phyloP scores from a whole-genome alignment of 1,140 invertebrate genomes.

The Drosophila melanogaster region DNA sequence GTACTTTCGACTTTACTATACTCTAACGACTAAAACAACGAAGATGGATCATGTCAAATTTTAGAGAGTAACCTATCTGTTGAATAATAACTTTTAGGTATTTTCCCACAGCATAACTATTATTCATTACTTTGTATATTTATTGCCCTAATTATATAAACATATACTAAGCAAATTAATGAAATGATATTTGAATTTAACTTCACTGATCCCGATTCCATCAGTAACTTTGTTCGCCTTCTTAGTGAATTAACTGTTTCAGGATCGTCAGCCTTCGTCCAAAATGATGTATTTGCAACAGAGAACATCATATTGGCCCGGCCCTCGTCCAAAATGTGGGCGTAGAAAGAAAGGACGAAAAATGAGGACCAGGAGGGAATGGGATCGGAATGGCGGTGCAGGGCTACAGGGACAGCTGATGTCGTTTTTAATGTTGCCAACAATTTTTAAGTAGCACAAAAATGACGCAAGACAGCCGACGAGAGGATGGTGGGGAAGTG shows the following conservation, averaged over 20 bases:
- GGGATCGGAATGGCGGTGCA: too few relatives aligned
- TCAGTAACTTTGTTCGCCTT: neutral
- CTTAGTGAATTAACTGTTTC: neutral
- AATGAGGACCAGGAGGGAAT: neutral
- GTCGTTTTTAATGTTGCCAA: constrained; percentile 64
- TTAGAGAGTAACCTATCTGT: too few relatives aligned
- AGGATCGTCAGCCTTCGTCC: neutral
- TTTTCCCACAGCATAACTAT: too few relatives aligned
- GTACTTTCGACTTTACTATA: too few relatives aligned
- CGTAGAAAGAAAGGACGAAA: neutral
- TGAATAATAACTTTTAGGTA: too few relatives aligned
- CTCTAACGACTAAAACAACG: too few relatives aligned
- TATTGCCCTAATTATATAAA: too few relatives aligned
- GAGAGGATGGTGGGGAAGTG: neutral
- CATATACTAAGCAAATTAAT: too few relatives aligned
- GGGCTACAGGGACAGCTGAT: constrained; percentile 16
- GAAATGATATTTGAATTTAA: too few relatives aligned
- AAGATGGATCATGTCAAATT: too few relatives aligned
- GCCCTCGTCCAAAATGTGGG: constrained; percentile 30
- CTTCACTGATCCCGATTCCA: neutral
- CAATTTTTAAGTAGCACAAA: constrained; percentile 81
- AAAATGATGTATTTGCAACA: constrained; percentile 31
- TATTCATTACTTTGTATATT: too few relatives aligned
- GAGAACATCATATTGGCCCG: constrained; percentile 41
- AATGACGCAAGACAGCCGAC: constrained; percentile 55